These are phyloP conservation scores for Theristicus caerulescens DNA, from an alignment of 2,113 vertebrate species.

Conservation along the genomic window DNA sequence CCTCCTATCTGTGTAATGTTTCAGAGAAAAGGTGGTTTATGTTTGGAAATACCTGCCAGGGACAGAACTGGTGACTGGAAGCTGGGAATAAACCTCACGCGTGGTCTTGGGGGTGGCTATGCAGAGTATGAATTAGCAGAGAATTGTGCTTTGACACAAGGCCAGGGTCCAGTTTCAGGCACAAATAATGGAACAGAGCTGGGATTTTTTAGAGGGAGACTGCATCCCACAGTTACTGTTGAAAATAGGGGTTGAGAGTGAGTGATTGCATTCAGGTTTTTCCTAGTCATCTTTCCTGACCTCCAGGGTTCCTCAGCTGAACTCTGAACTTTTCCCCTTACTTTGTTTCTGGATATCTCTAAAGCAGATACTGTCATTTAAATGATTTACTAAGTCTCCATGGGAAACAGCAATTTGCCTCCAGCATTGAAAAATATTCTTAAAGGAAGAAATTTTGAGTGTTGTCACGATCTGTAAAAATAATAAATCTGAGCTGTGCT, in stretches of 20 bases:
- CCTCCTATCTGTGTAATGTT: background rate
- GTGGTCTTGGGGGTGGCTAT: background rate
- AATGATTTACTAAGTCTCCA: background rate
- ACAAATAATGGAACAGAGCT: background rate
- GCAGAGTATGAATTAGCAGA: constrained; percentile 25
- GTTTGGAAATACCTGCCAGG: background rate
- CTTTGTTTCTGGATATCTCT: background rate
- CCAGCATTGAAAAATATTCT: background rate
- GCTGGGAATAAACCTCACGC: background rate
- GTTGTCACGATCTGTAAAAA: background rate
- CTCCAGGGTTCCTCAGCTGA: background rate
- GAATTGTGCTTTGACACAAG: background rate
- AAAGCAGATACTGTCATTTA: background rate
- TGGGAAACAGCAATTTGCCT: background rate
- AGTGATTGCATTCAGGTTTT: background rate
- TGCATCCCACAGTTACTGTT: background rate
- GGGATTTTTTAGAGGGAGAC: background rate
- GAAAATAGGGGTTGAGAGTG: background rate
- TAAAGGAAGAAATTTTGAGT: background rate
- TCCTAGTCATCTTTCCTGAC: background rate
- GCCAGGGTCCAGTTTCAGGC: background rate
- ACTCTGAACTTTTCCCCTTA: background rate
- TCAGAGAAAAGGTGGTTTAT: background rate
- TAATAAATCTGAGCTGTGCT: background rate
- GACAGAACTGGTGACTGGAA: background rate